phyloP scores from a whole-genome alignment of 2,888 invertebrate genomes.

The Pollenia griseotomentosa region DNA sequence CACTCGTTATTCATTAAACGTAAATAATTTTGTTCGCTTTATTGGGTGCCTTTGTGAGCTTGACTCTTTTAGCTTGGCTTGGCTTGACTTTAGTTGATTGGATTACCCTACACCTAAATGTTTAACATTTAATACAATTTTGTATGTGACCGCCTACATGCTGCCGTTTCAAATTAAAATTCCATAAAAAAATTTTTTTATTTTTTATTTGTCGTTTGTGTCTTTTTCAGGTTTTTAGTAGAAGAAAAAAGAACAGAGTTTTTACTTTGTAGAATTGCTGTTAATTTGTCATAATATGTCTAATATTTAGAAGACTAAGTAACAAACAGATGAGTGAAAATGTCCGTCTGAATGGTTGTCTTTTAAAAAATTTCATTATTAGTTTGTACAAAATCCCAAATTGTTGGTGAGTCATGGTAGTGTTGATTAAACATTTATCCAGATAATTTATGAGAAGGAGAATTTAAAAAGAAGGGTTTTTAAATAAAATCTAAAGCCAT shows the following conservation, averaged over 20 bases:
- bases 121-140: constrained; percentile 28
- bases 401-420: constrained; percentile 21
- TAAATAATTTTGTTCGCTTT: neutral
- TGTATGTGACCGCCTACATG: constrained; percentile 66
- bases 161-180: constrained; percentile 71
- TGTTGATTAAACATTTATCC: neutral
- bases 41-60: constrained; percentile 18
- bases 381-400: neutral
- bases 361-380: neutral
- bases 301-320: constrained; percentile 3
- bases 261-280: constrained; percentile 41
- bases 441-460: neutral
- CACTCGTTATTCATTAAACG: constrained; percentile 64
- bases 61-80: constrained; percentile 40
- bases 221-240: neutral
- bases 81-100: constrained; percentile 40
- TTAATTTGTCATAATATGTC: constrained; percentile 72
- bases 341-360: neutral
- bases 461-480: no score
- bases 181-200: constrained; percentile 65
- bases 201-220: constrained; percentile 62
- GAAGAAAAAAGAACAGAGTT: neutral
- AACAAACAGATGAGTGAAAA: no score
- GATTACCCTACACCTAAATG: constrained; percentile 71
- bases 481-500: neutral